These are phyloP conservation scores for Bufotes viridis DNA, from an alignment of 2,797 vertebrate genomes.

Conservation along the genomic window DNA sequence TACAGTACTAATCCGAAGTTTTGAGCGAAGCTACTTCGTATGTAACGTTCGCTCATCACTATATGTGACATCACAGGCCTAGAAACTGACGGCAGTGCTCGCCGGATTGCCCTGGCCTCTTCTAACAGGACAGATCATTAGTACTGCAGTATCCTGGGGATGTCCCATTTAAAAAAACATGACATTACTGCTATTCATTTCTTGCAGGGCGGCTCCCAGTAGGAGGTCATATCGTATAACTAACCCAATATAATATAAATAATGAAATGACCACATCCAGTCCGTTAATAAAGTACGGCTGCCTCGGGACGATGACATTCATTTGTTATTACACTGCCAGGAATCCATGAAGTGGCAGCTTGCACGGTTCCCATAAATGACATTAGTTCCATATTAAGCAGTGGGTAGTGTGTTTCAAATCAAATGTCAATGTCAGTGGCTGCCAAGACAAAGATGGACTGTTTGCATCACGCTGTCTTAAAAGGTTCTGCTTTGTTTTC, in stretches of 20 bases:
- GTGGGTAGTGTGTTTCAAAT: conserved; percentile 34
- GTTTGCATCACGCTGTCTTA: conserved; percentile 59
- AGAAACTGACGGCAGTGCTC: too few relatives aligned
- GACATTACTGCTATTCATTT: conserved; percentile 5
- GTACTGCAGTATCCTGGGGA: not conserved
- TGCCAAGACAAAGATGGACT: conserved; percentile 58
- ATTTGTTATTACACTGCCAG: not conserved
- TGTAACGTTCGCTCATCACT: too few relatives aligned
- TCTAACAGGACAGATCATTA: too few relatives aligned
- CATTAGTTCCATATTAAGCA: conserved; percentile 41
- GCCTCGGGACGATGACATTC: not conserved
- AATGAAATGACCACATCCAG: conserved; percentile 20
- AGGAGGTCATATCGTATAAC: not conserved
- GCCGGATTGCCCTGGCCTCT: too few relatives aligned
- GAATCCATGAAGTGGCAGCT: conserved; percentile 14
- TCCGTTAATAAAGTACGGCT: not conserved
- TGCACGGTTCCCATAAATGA: conserved; percentile 12
- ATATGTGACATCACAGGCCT: too few relatives aligned
- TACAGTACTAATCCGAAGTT: too few relatives aligned
- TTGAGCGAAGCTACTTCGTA: too few relatives aligned
- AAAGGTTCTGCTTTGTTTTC: conserved; percentile 56
- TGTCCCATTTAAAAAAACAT: conserved; percentile 11
- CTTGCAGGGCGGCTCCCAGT: not conserved
- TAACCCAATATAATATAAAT: conserved; percentile 3
- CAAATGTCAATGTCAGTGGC: conserved; percentile 37